Conservation (phyloP, 1,140 invertebrate species). For the Euschistus heros region DNA sequence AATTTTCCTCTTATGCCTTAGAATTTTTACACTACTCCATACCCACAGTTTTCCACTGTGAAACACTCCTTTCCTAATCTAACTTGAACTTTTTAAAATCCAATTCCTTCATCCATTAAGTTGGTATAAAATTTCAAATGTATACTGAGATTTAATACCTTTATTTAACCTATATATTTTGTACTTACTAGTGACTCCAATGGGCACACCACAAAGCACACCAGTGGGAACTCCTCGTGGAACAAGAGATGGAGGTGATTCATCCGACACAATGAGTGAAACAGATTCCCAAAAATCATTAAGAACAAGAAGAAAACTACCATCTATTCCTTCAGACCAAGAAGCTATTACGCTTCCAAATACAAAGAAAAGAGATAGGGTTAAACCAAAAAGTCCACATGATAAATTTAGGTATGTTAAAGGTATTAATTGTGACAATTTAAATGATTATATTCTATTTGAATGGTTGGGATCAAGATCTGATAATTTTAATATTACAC, state of each 20-base stretch:
- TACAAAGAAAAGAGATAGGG: slow-evolving; percentile 34
- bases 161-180: not conserved
- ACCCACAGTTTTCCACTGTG: too few relatives aligned
- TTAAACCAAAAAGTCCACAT: slow-evolving; percentile 28
- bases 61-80: too few relatives aligned
- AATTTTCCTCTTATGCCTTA: too few relatives aligned
- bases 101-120: too few relatives aligned
- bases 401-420: slow-evolving; percentile 30
- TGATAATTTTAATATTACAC: too few relatives aligned
- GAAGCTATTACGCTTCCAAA: slow-evolving; percentile 41
- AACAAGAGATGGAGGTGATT: slow-evolving; percentile 37
- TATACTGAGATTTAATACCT: too few relatives aligned
- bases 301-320: slow-evolving; percentile 44
- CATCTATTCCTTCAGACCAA: slow-evolving; percentile 46
- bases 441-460: not conserved
- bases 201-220: slow-evolving; percentile 36
- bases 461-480: too few relatives aligned
- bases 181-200: slow-evolving; percentile 31
- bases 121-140: too few relatives aligned
- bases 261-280: slow-evolving; percentile 43
- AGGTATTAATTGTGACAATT: not conserved
- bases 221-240: slow-evolving; percentile 38
- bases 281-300: slow-evolving; percentile 43
- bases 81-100: too few relatives aligned
- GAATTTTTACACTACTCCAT: too few relatives aligned